Base-by-base conservation (phyloP, 2,113 vertebrate genomes). In the Neodon shergylaensis region DNA sequence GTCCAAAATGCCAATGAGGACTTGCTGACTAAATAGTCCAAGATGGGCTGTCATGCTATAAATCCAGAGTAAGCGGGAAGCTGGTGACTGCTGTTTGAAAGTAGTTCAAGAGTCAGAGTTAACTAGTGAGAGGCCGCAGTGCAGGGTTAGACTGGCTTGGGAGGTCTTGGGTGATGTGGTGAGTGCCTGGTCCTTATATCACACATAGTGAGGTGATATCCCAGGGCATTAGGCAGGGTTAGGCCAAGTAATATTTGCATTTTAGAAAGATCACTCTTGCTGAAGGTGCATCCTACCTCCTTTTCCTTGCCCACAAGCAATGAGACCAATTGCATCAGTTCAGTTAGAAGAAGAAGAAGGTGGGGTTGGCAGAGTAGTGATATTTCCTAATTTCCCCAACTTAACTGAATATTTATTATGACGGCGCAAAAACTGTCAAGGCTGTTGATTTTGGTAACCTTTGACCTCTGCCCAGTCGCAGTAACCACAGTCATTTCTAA, bases 401-500 rank as follows among this genome's bases (percentile, higher is more conserved):
- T 86, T 70, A 21, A 52, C 28, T 76, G 58, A 24, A 26, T 90
- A 72, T 91, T 93, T 49, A 4, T 58, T 61, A 36, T 54, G 36
- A 49, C 70, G 3, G 8, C 70, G 5, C 82, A 39, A 26, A 39
- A n/a, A 36, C 76, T 95, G 49, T 89, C 52, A 85, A 92, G 86
- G 91, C 58, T 47, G 78, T 65, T 82, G 70, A 70, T 52, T 68
- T 87, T 14, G 7, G 79, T 47, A 68, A 72, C 33, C 74, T 82
- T 3, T 39, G 39, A 84, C 79, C 66, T 21, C 10, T 52, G 24
- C 36, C 68, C 44, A 8, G 47, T 91, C 14, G 39, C 28, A 94
- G 85, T 70, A 19, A 68, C 61, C 72, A 66, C 61, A 77, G 91
- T 93, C 70, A 89, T 58, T 91, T 96, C 84, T 42, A 92, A 95